Percentiles rank a stretch among this genome's conserved stretches.
Conservation (phyloP, 30 jellyfish, hydroid and myxozoan species). For the Catostylus mosaicus region DNA sequence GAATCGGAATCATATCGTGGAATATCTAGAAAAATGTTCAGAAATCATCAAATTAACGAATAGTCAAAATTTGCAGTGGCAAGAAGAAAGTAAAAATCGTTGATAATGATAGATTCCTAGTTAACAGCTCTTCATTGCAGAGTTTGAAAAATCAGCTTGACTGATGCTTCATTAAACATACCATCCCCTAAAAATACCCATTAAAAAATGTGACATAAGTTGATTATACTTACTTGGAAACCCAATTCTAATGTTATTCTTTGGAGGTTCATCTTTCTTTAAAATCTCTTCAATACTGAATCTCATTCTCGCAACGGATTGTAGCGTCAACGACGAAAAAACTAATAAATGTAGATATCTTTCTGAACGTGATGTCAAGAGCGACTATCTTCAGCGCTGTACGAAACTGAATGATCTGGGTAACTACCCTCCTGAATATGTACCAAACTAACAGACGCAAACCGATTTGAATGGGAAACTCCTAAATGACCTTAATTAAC, state of each 20-base stretch:
- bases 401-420: neutral
- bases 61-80: neutral
- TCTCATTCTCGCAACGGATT: slow-evolving; percentile 22
- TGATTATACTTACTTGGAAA: slow-evolving; percentile 5
- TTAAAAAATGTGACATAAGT: too few relatives aligned
- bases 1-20: slow-evolving; percentile 36
- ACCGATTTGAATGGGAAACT: slow-evolving; percentile 16
- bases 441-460: slow-evolving; percentile 8
- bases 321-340: neutral
- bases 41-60: neutral
- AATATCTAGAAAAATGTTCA: neutral
- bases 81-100: neutral
- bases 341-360: neutral
- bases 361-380: neutral
- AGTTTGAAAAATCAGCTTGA: too few relatives aligned
- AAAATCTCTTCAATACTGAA: slow-evolving; percentile 71
- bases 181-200: too few relatives aligned
- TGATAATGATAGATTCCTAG: too few relatives aligned
- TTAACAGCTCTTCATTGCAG: too few relatives aligned
- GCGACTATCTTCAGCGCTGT: neutral
- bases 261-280: slow-evolving; percentile 38
- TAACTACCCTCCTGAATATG: neutral
- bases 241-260: neutral
- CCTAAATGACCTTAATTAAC: slow-evolving; percentile 20
- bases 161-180: too few relatives aligned